Percentiles rank a stretch among this genome's conserved stretches.
These are phyloP conservation scores for Nyctalus aviator DNA, from an alignment of 2,797 vertebrate species.

Conservation along the genomic window DNA sequence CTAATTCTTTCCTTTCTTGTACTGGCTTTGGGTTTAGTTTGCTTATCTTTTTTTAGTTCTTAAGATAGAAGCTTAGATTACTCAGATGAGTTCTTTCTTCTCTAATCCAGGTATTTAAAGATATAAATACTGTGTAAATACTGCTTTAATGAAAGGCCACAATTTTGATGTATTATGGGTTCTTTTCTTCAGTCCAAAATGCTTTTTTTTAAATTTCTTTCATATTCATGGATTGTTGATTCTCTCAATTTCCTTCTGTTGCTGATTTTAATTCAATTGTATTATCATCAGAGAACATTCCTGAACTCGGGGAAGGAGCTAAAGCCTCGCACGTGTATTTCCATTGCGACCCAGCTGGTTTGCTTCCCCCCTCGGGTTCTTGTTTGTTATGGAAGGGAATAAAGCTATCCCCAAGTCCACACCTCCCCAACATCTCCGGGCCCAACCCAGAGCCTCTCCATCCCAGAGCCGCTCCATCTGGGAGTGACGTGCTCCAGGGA, in stretches of 20 bases:
- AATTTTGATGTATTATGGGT: neutral
- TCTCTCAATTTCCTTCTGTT: neutral
- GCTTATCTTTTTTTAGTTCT: neutral
- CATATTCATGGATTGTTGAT: neutral
- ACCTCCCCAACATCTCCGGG: too few relatives aligned
- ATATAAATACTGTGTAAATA: neutral
- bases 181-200: too few relatives aligned
- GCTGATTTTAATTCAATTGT: neutral
- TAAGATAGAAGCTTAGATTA: neutral
- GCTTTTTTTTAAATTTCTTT: neutral
- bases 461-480: accelerated
- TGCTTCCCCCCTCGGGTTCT: neutral
- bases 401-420: too few relatives aligned
- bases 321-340: neutral
- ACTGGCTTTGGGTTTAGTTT: neutral
- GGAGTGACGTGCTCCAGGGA: accelerated
- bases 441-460: too few relatives aligned
- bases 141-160: neutral
- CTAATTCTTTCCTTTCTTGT: too few relatives aligned
- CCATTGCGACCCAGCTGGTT: neutral
- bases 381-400: neutral
- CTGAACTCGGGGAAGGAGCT: neutral
- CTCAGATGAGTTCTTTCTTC: neutral
- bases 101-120: neutral
- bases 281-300: neutral